phyloP scores from a whole-genome alignment of 2,113 vertebrate species.

The Heliornis fulica region DNA sequence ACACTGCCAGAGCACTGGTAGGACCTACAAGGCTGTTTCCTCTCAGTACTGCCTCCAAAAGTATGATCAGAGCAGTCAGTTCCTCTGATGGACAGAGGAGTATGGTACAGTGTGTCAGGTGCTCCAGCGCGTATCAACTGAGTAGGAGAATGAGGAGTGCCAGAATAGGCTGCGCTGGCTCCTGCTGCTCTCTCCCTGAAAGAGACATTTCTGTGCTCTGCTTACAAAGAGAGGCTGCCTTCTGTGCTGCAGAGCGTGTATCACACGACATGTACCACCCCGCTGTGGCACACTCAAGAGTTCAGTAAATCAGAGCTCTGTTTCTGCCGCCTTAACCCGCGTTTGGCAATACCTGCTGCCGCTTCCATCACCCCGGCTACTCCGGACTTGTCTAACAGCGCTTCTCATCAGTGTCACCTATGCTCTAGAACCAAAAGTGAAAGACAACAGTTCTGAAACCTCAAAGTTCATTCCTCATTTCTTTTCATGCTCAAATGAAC shows the following conservation, averaged over 20 bases:
- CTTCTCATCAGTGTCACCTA: not conserved
- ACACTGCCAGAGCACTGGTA: not conserved
- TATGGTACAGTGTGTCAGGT: not conserved
- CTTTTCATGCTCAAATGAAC: not conserved
- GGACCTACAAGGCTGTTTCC: not conserved
- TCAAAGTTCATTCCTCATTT: not conserved
- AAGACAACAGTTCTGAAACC: not conserved
- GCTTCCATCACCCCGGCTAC: not conserved
- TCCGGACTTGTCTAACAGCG: not conserved
- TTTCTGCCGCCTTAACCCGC: not conserved
- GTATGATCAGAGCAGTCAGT: not conserved
- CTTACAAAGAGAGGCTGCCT: not conserved
- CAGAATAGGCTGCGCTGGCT: not conserved
- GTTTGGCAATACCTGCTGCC: not conserved
- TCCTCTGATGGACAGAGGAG: not conserved
- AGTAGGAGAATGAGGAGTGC: not conserved
- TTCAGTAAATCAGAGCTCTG: not conserved
- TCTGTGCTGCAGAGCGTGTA: not conserved
- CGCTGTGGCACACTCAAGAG: not conserved
- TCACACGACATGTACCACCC: not conserved
- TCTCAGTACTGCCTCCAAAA: not conserved
- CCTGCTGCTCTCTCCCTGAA: not conserved
- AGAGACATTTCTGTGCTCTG: not conserved
- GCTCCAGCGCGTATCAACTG: not conserved
- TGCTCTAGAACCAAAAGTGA: constrained; percentile 18